Percentiles rank a stretch among this genome's conserved stretches.
These are phyloP conservation scores for Euspilapteryx auroguttella DNA, from an alignment of 2,888 invertebrate genomes.

Conservation along the genomic window DNA sequence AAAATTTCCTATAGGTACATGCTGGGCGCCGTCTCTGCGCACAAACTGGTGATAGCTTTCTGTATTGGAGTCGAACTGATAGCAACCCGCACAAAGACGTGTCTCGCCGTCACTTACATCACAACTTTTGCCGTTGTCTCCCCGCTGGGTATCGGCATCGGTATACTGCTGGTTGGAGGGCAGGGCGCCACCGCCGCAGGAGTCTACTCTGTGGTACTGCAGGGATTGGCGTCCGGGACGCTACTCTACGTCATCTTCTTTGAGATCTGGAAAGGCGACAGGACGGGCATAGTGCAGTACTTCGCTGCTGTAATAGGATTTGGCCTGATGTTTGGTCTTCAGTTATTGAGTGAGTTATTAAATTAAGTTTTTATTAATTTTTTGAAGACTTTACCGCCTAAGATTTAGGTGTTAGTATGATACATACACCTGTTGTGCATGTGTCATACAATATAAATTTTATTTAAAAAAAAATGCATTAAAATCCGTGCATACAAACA, in stretches of 20 bases:
- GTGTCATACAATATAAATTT: no score
- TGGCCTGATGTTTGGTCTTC: conserved; percentile 70
- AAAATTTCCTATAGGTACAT: no score
- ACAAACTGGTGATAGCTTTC: conserved; percentile 85
- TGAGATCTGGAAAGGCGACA: conserved; percentile 73
- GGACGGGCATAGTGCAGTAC: conserved; percentile 66
- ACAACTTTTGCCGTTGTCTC: conserved; percentile 79
- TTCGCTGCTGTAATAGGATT: conserved; percentile 70
- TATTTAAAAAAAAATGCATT: no score
- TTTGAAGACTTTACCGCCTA: no score
- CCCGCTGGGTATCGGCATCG: conserved; percentile 78
- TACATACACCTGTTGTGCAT: no score
- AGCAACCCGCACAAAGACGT: conserved; percentile 66
- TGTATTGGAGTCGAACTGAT: conserved; percentile 85
- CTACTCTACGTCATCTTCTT: conserved; percentile 96
- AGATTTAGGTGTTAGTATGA: no score
- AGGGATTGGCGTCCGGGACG: conserved; percentile 91
- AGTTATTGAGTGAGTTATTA: conserved; percentile 57
- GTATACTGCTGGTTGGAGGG: conserved; percentile 65
- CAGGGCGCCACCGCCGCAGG: conserved; percentile 60
- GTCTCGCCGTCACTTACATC: conserved; percentile 67
- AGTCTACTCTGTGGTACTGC: conserved; percentile 66
- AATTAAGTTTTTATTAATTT: conserved; percentile 1
- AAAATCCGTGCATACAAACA: no score
- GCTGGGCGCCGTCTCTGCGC: conserved; percentile 82